Base-by-base conservation (phyloP, 1,140 invertebrate species). In the Panulirus ornatus region DNA sequence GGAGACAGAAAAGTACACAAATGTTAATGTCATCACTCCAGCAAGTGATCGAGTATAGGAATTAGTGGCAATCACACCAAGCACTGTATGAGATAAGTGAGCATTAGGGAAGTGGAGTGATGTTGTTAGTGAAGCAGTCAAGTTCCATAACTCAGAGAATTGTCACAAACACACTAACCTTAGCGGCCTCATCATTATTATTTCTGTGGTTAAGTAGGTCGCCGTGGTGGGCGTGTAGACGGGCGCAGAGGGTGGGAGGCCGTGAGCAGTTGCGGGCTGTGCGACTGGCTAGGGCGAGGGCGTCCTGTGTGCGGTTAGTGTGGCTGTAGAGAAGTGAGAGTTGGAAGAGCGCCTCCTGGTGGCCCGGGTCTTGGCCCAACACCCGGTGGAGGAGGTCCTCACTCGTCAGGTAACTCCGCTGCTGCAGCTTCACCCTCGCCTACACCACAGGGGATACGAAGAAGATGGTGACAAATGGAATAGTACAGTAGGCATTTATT, bases 281-380 rank as follows among this genome's bases (percentile, higher is more conserved):
- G 9, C 66, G 47, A 3, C 79, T 73, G 40, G 88, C 88, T 19
- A 90, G 51, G 51, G 73, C 34, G 22, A 90, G 73, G 38, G 88
- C 88, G 51, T 84, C 82, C 6, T 90, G 88, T n/a, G 88, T 79
- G 38, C 88, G 82, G 88, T 90, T 90, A 82, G 88, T 90, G 75
- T 90, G 73, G 73, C 82, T 90, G 73, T 84, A 90, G 73, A 90
- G 88, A 38, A 90, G 82, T 44, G 88, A 90, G 73, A 90, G 88
- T 30, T 90, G 88, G 73, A 90, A 85, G 9, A 90, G 88, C 11
- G 88, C 88, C 42, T 90, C 88, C 71, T 90, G 88, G 82, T 90
- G 73, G 73, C 47, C 27, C 6, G 82, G 82, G 16, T 76, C 73
- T 2, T 78, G 38, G 19, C 16, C 22, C 34, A 90, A 16, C 16